Evolutionary conservation across 2,888 invertebrate genomes (phyloP), one percentile per base, ranked within the genome.

Genomic region (Xanthostigma xanthostigma): DNA sequence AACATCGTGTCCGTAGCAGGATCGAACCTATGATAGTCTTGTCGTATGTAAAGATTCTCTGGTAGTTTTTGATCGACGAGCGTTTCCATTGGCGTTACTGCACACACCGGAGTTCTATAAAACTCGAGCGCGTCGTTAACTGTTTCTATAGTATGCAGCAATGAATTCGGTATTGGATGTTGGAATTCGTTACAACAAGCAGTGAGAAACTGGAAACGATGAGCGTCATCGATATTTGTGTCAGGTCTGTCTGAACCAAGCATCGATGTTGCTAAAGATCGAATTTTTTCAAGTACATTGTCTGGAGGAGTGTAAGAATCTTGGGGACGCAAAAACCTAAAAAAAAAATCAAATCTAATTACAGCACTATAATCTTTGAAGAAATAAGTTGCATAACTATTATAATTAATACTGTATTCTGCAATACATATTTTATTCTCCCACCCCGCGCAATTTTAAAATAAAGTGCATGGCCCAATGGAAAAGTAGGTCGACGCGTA

Each of bases 11-110:
- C 86, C 0, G 78, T 80, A 13, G 84, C 82, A 54, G 92, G 89
- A 69, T 91, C 77, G 66, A 91, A 95, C 49, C 92, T 72, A 41
- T 82, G 64, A 64, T 88, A 86, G 43, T 94, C 84, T 50, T 78
- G 71, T 61, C 87, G 84, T 4, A 95, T 73, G 64, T 93, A 84
- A 33, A 96, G 66, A 70, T 96, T 96, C 59, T 83, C 81, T 0
- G 95, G 94, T 45, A 95, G 66, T 35, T 90, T 79, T 61, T 78
- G 74, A 50, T 69, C 74, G 52, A 74, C 76, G 58, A 91, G 62
- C 36, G 75, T 73, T 56, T 92, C 91, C 58, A 80, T 77, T 12
- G 91, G 90, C 14, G 82, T 78, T 4, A 69, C 72, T 0, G 76
- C 77, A 53, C 78, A 73, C 2, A 92, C 76, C 13, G 82, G 76